Percentiles rank a stretch among this genome's conserved stretches.
Conservation (phyloP, 2,113 vertebrate species). For the Leptosomus discolor region DNA sequence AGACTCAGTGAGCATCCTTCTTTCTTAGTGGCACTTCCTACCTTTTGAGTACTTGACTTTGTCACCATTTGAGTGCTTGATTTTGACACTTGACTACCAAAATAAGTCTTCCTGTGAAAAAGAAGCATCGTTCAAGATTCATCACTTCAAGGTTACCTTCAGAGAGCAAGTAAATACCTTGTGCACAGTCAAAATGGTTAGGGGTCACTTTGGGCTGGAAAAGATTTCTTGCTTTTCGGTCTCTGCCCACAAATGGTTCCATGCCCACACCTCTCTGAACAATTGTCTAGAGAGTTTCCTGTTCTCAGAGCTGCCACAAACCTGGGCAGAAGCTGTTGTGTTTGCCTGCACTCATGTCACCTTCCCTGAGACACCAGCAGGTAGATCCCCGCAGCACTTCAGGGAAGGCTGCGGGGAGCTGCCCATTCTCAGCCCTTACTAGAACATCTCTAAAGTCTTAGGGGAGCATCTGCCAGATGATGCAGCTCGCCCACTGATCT, state of each 20-base stretch:
- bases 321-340: neutral
- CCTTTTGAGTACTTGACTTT: neutral
- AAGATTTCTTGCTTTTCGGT: neutral
- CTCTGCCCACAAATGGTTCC: constrained; percentile 14
- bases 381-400: fast-evolving
- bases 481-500: neutral
- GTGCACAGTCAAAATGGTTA: neutral
- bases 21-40: neutral
- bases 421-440: neutral
- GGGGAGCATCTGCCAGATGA: neutral
- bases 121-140: neutral
- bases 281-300: constrained; percentile 52
- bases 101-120: neutral
- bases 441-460: neutral
- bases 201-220: constrained; percentile 14
- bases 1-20: neutral
- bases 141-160: no score
- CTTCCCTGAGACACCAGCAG: neutral
- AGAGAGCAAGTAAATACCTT: neutral
- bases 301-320: constrained; percentile 23
- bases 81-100: neutral
- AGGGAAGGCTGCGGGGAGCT: neutral
- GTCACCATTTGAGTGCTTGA: neutral
- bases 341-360: neutral
- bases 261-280: constrained; percentile 21